Evolutionary conservation across 2,888 invertebrate genomes (phyloP).

Genomic region (Drosophila rellima): DNA sequence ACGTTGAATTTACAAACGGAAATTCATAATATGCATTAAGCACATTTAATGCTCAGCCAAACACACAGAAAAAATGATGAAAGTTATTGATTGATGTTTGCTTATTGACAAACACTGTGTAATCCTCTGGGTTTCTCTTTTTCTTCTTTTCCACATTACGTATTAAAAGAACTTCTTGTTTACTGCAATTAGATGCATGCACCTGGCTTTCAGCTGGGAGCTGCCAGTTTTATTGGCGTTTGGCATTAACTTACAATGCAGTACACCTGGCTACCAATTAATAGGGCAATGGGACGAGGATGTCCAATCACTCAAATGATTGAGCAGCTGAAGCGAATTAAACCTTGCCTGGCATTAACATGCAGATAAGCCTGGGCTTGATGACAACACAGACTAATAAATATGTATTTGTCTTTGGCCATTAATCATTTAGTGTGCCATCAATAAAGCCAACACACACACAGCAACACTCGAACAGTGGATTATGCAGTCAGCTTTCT

Average conservation of each 20-base stretch:
- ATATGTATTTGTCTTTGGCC: constrained; percentile 52
- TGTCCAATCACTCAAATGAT: constrained; percentile 50
- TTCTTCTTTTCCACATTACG: background rate
- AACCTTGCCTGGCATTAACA: constrained; percentile 22
- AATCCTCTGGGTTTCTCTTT: background rate
- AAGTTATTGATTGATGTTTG: constrained; percentile 34
- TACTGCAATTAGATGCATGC: constrained; percentile 10
- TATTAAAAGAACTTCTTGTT: background rate
- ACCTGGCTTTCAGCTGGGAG: constrained; percentile 5
- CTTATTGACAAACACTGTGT: constrained; percentile 39
- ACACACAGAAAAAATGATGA: constrained; percentile 10
- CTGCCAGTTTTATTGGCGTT: constrained; percentile 8
- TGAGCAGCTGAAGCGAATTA: constrained; percentile 17
- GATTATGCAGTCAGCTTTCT: constrained; percentile 66
- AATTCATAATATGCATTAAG: constrained; percentile 42
- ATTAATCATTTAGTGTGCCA: constrained; percentile 70
- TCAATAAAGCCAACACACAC: constrained; percentile 43
- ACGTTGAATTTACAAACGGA: constrained; percentile 45
- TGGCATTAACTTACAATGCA: constrained; percentile 12
- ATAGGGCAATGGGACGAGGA: background rate
- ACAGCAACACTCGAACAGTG: constrained; percentile 25
- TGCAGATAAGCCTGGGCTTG: constrained; percentile 48
- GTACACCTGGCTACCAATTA: constrained; percentile 14
- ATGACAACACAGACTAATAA: constrained; percentile 59
- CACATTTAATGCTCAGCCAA: constrained; percentile 41